Percentiles rank a stretch among this genome's conserved stretches.
Conservation (phyloP, 2,113 vertebrate genomes). For the Eclectus roratus region DNA sequence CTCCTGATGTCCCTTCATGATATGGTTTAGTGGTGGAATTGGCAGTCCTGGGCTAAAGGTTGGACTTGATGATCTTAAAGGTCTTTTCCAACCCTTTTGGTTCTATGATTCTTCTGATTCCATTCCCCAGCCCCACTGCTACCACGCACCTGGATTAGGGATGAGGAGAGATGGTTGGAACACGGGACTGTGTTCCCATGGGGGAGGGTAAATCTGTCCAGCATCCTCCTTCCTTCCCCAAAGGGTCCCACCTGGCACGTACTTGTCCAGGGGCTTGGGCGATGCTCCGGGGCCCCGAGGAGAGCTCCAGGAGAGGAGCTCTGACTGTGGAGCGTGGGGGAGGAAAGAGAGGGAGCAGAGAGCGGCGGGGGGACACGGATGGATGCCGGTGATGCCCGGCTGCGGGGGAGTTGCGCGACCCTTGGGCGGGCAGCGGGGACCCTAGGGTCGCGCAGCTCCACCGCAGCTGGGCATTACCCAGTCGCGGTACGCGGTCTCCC, state of each 20-base stretch:
- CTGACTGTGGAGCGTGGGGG: background rate
- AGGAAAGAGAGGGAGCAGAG: background rate
- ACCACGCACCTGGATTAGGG: background rate
- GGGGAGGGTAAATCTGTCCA: background rate
- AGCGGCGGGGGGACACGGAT: rapidly evolving
- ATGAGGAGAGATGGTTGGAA: background rate
- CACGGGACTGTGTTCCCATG: rapidly evolving
- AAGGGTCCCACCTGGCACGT: background rate
- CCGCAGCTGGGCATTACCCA: background rate
- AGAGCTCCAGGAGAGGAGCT: background rate
- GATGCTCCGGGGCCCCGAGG: background rate
- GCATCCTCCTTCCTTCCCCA: background rate
- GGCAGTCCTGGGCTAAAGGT: background rate
- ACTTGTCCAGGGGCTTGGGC: background rate
- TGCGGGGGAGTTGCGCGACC: background rate
- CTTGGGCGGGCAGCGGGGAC: background rate
- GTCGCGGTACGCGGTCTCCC: background rate
- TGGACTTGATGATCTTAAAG: background rate
- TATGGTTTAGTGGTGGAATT: background rate
- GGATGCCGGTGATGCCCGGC: background rate
- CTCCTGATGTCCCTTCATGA: background rate
- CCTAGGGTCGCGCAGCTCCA: background rate
- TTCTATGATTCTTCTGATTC: background rate
- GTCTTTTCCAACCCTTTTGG: background rate
- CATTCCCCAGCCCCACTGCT: background rate